Evolutionary conservation across 2,113 vertebrate species (phyloP).

Genomic region (Ophiodon elongatus): DNA sequence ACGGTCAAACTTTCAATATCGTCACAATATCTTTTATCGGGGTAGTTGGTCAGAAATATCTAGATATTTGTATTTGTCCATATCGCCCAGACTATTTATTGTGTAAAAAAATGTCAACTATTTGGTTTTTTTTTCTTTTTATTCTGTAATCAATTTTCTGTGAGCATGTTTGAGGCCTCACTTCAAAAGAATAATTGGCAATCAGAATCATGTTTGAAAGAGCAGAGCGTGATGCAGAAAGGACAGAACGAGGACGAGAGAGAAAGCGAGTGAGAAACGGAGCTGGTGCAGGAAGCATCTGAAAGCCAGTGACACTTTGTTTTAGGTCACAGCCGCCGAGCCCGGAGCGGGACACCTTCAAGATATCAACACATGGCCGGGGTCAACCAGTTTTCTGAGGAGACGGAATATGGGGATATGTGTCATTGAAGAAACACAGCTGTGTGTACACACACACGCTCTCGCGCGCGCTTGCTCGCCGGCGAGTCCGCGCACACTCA

Average conservation of each 20-base stretch:
- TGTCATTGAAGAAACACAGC: conserved; percentile 83
- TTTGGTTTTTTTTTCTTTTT: neutral
- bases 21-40: neutral
- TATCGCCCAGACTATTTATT: neutral
- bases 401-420: conserved; percentile 77
- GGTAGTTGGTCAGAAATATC: neutral
- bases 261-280: conserved; percentile 1
- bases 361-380: conserved; percentile 65
- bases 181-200: neutral
- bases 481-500: conserved; percentile 23
- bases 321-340: conserved; percentile 66
- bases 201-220: neutral
- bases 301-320: conserved; percentile 62
- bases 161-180: neutral
- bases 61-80: neutral
- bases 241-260: neutral
- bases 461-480: conserved; percentile 38
- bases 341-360: conserved; percentile 57
- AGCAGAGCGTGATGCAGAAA: neutral
- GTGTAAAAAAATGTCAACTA: neutral
- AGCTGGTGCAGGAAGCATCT: conserved; percentile 26
- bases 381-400: conserved; percentile 75
- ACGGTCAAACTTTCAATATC: neutral
- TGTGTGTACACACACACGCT: conserved; percentile 68
- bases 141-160: neutral